Evolutionary conservation across 2,113 vertebrate genomes (phyloP), one percentile per base, ranked within the genome.

Genomic region (Aptenodytes patagonicus): DNA sequence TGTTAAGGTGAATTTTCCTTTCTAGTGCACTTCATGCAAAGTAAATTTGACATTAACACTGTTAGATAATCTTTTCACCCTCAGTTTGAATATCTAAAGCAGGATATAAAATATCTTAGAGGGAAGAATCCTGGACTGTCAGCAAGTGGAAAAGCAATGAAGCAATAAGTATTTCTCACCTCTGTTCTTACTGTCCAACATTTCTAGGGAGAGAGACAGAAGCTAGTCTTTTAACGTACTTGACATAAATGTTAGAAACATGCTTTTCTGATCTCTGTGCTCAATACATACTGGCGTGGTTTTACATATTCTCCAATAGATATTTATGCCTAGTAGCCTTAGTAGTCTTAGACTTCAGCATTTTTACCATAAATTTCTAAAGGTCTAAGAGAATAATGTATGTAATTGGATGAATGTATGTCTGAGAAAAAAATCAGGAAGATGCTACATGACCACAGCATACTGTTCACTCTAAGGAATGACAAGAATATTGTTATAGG

Each of bases 31-130:
- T 94, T 89, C 38, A 84, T 36, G 51, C 22, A 84, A 96, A 91
- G 77, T 68, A 91, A 89, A 92, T 95, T 94, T 87, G 20, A 87
- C 52, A 82, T 84, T 91, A 95, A 84, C 87, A 64, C 29, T 52
- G 18, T 22, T 71, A 57, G 60, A 71, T 84, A 91, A 84, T 82
- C 51, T 82, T 95, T 89, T 51, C 9, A 8, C 29, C 51, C 42
- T 87, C 65, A 21, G 31, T 83, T 55, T 88, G 80, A 89, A 71
- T 91, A 84, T 84, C 71, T 94, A 82, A 89, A 96, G 26, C 12
- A 75, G 47, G 26, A 60, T 84, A 66, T 62, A 60, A 92, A 66
- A 19, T 32, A 75, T 32, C 10, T 78, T 54, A 70, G 11, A 28
- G 25, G 8, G 17, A 66, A 81, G 36, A 92, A 55, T 89, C 11